Evolutionary conservation across 1,140 invertebrate genomes (phyloP), one percentile per base, ranked within the genome.

Genomic region (Magallana angulata): DNA sequence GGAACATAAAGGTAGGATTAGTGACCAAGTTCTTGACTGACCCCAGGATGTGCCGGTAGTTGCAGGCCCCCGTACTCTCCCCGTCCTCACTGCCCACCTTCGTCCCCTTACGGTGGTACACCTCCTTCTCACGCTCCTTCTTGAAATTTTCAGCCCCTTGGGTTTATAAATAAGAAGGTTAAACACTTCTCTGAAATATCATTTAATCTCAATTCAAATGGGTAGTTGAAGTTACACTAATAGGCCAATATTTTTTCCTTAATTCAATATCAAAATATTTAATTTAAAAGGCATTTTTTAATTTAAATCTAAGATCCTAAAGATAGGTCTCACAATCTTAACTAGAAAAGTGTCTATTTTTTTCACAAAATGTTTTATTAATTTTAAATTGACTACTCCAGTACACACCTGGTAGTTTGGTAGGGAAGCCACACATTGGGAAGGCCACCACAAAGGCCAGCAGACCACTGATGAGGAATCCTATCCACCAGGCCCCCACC

Each of bases 1-100:
- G 93, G 94, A 97, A 97, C 92, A 97, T 96, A 94, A 98, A 98
- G 2, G 97, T 97, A 0, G 97, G 97, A 94, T 98, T 98, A 57
- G 93, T 95, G 2, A 97, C 94, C 1, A 98, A 94, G 2, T 96
- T 95, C 57, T 95, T 95, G 7, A 97, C 94, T 0, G 97, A 97
- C 7, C 94, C 94, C 0, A 97, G 96, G 36, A 98, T 94, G 88
- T 97, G 96, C 6, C 88, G 14, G 12, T 90, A 85, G 68, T 76
- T 76, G 36, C 68, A 76, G 18, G 9, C 18, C 24, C 36, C 24
- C 8, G 8, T 36, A 30, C 36, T 2, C 24, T 30, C 1, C 24
- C 8, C 24, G 0, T 8, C 12, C n/a, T 71, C 1, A 48, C 36
- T 48, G 0, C 24, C 8, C 24, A 4, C 7, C 12, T 18, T 71